These are phyloP conservation scores for Ennomos erosarius DNA, from an alignment of 2,888 invertebrate species.

Conservation along the genomic window DNA sequence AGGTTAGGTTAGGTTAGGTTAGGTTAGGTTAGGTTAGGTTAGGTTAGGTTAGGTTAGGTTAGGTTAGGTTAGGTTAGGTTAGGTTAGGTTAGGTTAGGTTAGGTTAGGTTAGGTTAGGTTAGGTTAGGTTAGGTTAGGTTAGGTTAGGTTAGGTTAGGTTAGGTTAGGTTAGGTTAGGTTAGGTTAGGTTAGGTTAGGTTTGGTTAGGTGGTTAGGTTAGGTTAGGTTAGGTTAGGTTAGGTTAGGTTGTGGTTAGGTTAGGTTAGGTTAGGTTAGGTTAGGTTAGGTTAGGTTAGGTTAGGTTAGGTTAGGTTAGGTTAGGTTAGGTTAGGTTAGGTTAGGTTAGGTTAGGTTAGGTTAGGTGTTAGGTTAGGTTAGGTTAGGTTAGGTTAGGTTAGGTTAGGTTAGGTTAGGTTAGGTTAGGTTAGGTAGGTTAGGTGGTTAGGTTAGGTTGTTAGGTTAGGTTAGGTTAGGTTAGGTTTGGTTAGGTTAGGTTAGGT, in stretches of 20 bases:
- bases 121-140: too few relatives aligned
- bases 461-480: slow-evolving; percentile 42
- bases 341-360: slow-evolving; percentile 35
- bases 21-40: too few relatives aligned
- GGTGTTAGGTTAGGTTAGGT: slow-evolving; percentile 34
- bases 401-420: slow-evolving; percentile 36
- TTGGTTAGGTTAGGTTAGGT: slow-evolving; percentile 40
- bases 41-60: too few relatives aligned
- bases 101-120: too few relatives aligned
- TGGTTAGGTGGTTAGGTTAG: too few relatives aligned
- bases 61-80: too few relatives aligned
- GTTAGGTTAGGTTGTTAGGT: slow-evolving; percentile 42
- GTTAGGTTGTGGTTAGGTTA: too few relatives aligned
- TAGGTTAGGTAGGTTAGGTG: slow-evolving; percentile 39
- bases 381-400: slow-evolving; percentile 35
- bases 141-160: too few relatives aligned
- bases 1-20: too few relatives aligned
- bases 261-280: slow-evolving; percentile 33
- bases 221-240: slow-evolving; percentile 30
- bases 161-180: too few relatives aligned
- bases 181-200: too few relatives aligned
- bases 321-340: slow-evolving; percentile 35
- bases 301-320: slow-evolving; percentile 34
- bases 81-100: too few relatives aligned
- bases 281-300: slow-evolving; percentile 32